These are phyloP conservation scores for Henicopernis longicauda DNA, from an alignment of 2,113 vertebrate genomes.

Conservation along the genomic window DNA sequence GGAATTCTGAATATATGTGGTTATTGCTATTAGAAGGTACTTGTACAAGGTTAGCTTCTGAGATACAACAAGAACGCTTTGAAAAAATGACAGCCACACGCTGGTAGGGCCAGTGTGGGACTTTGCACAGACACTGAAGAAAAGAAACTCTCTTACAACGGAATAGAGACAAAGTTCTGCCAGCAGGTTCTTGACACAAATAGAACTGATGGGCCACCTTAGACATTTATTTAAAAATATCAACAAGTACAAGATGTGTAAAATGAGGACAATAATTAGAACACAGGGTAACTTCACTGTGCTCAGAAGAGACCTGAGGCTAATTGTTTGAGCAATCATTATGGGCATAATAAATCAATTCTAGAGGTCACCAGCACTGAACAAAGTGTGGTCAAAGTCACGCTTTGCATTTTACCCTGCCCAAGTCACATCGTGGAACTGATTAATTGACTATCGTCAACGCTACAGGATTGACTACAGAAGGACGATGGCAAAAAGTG, in stretches of 20 bases:
- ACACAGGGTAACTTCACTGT: neutral
- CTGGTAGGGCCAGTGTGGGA: neutral
- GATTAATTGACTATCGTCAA: neutral
- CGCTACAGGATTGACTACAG: neutral
- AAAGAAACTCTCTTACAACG: neutral
- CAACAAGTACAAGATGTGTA: neutral
- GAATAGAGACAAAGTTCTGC: neutral
- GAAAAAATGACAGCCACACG: neutral
- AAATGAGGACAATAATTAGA: neutral
- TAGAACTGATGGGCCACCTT: neutral
- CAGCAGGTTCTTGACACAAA: neutral
- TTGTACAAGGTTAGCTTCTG: neutral
- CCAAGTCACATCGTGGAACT: neutral
- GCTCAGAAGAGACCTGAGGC: neutral
- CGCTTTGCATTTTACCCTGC: neutral
- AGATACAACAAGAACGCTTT: neutral
- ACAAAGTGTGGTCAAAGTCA: neutral
- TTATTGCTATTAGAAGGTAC: neutral
- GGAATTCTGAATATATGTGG: neutral
- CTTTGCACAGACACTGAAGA: neutral
- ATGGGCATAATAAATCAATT: neutral
- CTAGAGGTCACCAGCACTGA: neutral
- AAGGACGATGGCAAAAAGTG: neutral
- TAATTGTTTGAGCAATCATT: neutral
- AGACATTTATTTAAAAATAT: neutral